Evolutionary conservation across 2,888 invertebrate species (phyloP).

Genomic region (Diarsia brunnea): DNA sequence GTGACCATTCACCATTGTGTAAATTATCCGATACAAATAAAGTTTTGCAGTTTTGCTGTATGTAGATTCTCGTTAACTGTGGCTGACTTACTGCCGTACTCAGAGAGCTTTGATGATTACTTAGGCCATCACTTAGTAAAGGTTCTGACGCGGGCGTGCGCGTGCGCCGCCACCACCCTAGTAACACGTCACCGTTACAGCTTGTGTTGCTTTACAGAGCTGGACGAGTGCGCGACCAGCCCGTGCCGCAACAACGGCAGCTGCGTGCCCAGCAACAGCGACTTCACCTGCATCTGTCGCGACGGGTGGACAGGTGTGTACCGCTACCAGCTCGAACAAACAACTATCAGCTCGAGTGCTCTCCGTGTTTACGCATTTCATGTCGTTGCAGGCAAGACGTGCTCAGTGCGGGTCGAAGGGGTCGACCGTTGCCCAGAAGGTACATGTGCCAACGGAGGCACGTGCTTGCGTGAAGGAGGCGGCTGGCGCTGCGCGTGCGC

Average conservation of each 20-base stretch:
- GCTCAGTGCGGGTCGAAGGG: slow-evolving; percentile 73
- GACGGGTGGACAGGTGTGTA: slow-evolving; percentile 93
- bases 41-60: too few species aligned
- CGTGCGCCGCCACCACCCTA: too few species aligned
- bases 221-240: slow-evolving; percentile 94
- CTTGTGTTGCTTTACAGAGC: slow-evolving; percentile 87
- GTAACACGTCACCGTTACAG: too few species aligned
- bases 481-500: slow-evolving; percentile 94
- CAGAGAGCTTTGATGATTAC: too few species aligned
- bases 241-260: slow-evolving; percentile 95
- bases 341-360: neutral
- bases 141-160: too few species aligned
- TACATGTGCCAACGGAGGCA: slow-evolving; percentile 95
- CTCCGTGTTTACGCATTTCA: neutral
- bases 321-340: too few species aligned
- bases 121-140: too few species aligned
- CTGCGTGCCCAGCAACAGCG: slow-evolving; percentile 94
- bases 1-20: too few species aligned
- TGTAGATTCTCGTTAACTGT: too few species aligned
- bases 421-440: slow-evolving; percentile 85
- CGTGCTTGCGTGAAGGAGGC: slow-evolving; percentile 92
- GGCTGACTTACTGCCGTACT: too few species aligned
- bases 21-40: too few species aligned
- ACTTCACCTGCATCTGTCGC: slow-evolving; percentile 94
- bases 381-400: slow-evolving; percentile 80